Conservation (phyloP, 2,888 invertebrate genomes). For the Pollenia griseotomentosa region DNA sequence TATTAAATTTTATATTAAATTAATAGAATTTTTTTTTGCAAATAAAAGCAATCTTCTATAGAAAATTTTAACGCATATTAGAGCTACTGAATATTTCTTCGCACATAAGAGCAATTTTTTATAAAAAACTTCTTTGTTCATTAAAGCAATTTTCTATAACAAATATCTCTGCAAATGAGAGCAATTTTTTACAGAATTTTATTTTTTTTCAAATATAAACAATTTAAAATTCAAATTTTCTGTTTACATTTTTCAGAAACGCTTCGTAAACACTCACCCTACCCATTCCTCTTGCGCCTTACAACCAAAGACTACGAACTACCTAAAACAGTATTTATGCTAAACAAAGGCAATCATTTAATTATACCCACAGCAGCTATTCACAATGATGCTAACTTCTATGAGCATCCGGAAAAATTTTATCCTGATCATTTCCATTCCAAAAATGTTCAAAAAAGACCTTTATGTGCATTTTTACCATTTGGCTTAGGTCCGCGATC, state of each 20-base stretch:
- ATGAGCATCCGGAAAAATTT: constrained; percentile 86
- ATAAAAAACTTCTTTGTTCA: too few species aligned
- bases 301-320: constrained; percentile 79
- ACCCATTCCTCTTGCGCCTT: constrained; percentile 79
- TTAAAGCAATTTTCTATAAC: too few species aligned
- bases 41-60: background rate
- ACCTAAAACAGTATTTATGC: constrained; percentile 79
- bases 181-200: too few species aligned
- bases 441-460: constrained; percentile 85
- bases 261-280: constrained; percentile 84
- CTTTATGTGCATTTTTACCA: constrained; percentile 80
- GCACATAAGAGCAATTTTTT: background rate
- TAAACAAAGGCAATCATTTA: constrained; percentile 78
- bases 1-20: too few species aligned
- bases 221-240: background rate
- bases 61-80: background rate
- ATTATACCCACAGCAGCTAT: constrained; percentile 84
- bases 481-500: constrained; percentile 80
- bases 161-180: too few species aligned
- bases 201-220: background rate
- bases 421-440: constrained; percentile 87
- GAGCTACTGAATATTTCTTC: background rate
- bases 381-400: constrained; percentile 85
- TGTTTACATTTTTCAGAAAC: constrained; percentile 81
- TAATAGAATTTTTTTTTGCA: too few species aligned